Conservation (phyloP, 1,140 invertebrate genomes). For the Helicoverpa armigera region DNA sequence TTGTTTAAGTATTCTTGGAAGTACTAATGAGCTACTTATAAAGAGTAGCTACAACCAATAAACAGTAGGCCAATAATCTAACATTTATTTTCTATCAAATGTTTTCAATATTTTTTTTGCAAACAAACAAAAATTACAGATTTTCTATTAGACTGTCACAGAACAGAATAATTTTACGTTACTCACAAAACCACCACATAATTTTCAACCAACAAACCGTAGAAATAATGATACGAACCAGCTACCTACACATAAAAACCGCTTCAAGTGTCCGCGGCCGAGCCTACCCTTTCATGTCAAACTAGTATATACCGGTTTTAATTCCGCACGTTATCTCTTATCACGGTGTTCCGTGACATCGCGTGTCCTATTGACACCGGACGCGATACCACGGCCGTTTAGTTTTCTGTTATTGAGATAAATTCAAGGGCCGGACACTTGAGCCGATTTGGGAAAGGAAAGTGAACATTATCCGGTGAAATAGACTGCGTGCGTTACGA, state of each 20-base stretch:
- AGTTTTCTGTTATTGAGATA: slow-evolving; percentile 47
- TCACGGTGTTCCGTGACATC: slow-evolving; percentile 28
- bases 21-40: not conserved
- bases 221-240: not conserved
- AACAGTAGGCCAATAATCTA: no score
- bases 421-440: slow-evolving; percentile 23
- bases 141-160: no score
- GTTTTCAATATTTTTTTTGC: no score
- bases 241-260: not conserved
- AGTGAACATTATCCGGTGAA: not conserved
- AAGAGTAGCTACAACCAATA: no score
- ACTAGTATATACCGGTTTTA: slow-evolving; percentile 41
- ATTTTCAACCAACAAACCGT: no score
- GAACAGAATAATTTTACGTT: no score
- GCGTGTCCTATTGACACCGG: slow-evolving; percentile 35
- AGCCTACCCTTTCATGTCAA: slow-evolving; percentile 39
- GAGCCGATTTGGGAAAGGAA: not conserved
- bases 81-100: no score
- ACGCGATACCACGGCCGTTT: slow-evolving; percentile 15
- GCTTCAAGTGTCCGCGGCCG: not conserved
- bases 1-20: slow-evolving; percentile 4
- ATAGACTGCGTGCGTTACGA: not conserved
- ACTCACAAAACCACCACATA: no score
- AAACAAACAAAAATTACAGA: no score
- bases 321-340: slow-evolving; percentile 43